Percentiles rank a stretch among this genome's conserved stretches.
These are phyloP conservation scores for Caenorhabditis imperialis DNA, from an alignment of 2,888 invertebrate species.

Conservation along the genomic window DNA sequence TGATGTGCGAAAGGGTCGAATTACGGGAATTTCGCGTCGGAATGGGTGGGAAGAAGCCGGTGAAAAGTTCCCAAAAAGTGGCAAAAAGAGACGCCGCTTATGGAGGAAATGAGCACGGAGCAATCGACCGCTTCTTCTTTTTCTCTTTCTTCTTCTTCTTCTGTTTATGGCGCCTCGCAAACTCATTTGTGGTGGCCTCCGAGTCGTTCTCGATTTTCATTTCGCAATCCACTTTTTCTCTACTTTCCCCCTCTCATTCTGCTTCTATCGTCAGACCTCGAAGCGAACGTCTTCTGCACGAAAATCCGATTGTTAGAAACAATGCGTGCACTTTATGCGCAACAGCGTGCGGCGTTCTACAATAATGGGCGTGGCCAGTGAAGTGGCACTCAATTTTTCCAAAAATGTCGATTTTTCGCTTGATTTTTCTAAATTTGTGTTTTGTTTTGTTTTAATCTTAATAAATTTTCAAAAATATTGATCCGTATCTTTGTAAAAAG, in stretches of 20 bases:
- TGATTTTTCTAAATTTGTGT: background rate
- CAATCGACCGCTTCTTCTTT: no score
- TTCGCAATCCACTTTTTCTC: slow-evolving; percentile 23
- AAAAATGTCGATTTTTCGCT: background rate
- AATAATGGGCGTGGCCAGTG: slow-evolving; percentile 33
- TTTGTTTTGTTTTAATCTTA: background rate
- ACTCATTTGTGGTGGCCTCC: slow-evolving; percentile 25
- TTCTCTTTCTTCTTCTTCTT: slow-evolving; percentile 13
- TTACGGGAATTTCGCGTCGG: no score
- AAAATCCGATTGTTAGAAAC: background rate
- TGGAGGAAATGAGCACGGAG: slow-evolving; percentile 12
- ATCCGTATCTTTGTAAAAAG: slow-evolving; percentile 3
- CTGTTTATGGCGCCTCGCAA: slow-evolving; percentile 21
- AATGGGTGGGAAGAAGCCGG: no score
- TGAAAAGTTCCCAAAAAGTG: no score
- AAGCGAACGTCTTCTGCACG: background rate
- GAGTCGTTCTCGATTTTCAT: slow-evolving; percentile 3
- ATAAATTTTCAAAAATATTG: slow-evolving; percentile 11
- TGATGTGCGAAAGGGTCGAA: background rate
- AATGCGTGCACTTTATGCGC: slow-evolving; percentile 5
- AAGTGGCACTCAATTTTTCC: slow-evolving; percentile 25
- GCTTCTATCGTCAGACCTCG: no score
- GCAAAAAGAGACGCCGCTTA: no score
- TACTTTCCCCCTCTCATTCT: slow-evolving; percentile 5
- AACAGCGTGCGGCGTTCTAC: slow-evolving; percentile 11